phyloP scores from a whole-genome alignment of 1,140 invertebrate species.

The Drosophila prosaltans region DNA sequence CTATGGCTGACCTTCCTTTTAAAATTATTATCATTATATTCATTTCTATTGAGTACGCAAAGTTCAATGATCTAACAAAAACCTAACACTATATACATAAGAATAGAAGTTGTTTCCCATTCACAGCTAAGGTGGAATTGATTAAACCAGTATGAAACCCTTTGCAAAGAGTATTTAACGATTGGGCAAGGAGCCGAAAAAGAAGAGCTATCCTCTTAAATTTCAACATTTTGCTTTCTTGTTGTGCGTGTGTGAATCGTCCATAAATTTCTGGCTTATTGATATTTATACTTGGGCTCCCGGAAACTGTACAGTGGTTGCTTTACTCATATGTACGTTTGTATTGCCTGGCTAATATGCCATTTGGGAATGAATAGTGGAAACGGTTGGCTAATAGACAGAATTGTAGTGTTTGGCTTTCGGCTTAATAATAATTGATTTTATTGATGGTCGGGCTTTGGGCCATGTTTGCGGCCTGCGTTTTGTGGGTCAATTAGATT shows the following conservation, averaged over 20 bases:
- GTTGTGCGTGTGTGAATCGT: conserved; percentile 62
- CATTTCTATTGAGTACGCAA: too few relatives aligned
- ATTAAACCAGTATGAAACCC: conserved; percentile 16
- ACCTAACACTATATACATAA: too few relatives aligned
- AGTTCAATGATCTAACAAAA: too few relatives aligned
- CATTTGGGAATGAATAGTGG: conserved; percentile 43
- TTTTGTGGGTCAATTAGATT: conserved; percentile 44
- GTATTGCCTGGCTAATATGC: conserved; percentile 36
- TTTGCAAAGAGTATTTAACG: conserved; percentile 16
- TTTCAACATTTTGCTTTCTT: background rate
- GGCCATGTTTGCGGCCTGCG: conserved; percentile 33
- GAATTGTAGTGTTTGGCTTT: conserved; percentile 20
- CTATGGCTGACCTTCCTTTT: too few relatives aligned
- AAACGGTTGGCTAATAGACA: background rate
- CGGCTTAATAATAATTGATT: conserved; percentile 57
- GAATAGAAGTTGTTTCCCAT: too few relatives aligned
- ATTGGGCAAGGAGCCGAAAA: conserved; percentile 14
- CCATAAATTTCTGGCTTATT: conserved; percentile 78
- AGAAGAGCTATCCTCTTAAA: conserved; percentile 8
- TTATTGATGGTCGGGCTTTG: conserved; percentile 27
- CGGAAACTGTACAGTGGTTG: conserved; percentile 59
- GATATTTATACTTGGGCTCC: conserved; percentile 75
- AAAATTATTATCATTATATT: too few relatives aligned
- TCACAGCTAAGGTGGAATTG: background rate
- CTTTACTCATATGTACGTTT: conserved; percentile 21